phyloP scores from a whole-genome alignment of 2,113 vertebrate genomes.

The Mormyrus lacerda region DNA sequence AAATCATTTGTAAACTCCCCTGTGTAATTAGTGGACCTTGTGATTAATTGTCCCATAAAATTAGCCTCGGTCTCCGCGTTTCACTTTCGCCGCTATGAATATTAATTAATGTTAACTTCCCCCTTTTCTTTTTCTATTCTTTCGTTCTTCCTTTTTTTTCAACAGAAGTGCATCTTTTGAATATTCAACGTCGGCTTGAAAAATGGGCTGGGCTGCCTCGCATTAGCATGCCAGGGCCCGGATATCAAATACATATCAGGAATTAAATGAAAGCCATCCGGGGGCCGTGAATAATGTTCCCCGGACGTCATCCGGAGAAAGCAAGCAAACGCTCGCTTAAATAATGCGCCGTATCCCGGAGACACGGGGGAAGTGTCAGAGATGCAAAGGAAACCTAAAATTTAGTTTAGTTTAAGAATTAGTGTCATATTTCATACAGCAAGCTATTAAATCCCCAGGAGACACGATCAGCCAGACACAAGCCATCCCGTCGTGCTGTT shows the following conservation, averaged over 20 bases:
- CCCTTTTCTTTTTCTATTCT: conserved; percentile 23
- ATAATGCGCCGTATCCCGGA: conserved; percentile 77
- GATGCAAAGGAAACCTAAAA: conserved; percentile 63
- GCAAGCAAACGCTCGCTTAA: conserved; percentile 83
- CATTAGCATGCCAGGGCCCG: conserved; percentile 72
- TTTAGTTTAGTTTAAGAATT: conserved; percentile 50
- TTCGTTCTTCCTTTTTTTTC: conserved; percentile 37
- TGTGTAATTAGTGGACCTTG: conserved; percentile 97
- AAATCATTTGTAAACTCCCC: conserved; percentile 99
- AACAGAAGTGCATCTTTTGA: conserved; percentile 83
- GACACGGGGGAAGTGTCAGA: conserved; percentile 66
- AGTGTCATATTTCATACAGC: conserved; percentile 52
- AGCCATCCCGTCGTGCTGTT: conserved; percentile 48
- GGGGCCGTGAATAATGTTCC: conserved; percentile 93
- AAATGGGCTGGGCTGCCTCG: conserved; percentile 75
- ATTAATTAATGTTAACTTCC: conserved; percentile 99
- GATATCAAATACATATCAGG: conserved; percentile 70
- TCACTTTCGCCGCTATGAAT: conserved; percentile 98
- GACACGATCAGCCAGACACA: conserved; percentile 63
- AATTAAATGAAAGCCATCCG: conserved; percentile 63
- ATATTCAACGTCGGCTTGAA: conserved; percentile 92
- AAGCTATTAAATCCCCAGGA: conserved; percentile 61
- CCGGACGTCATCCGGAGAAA: conserved; percentile 80
- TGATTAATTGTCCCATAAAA: conserved; percentile 99
- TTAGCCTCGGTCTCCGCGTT: conserved; percentile 96